Conservation (phyloP, 2,797 vertebrate genomes). For the Darevskia nairensis region DNA sequence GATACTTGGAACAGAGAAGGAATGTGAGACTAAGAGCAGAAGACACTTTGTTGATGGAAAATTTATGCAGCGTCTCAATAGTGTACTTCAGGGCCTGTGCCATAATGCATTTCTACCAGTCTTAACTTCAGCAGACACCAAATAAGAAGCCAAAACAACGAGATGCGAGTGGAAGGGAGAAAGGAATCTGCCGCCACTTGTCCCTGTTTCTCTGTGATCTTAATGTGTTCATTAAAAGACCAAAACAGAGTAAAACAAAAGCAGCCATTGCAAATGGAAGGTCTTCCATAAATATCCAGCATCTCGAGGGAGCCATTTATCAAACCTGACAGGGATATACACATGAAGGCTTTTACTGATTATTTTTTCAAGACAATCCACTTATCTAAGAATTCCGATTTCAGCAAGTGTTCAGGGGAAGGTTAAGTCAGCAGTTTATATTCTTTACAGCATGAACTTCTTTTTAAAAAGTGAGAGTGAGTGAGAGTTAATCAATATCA, state of each 20-base stretch:
- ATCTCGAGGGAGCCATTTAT: constrained; percentile 69
- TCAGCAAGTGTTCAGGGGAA: constrained; percentile 65
- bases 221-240: constrained; percentile 20
- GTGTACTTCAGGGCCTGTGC: constrained; percentile 47
- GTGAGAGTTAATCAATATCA: not conserved
- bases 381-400: constrained; percentile 73
- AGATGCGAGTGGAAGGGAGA: not conserved
- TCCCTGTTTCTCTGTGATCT: constrained; percentile 29
- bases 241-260: constrained; percentile 60
- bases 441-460: constrained; percentile 16
- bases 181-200: constrained; percentile 32
- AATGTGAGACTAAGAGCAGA: constrained; percentile 45
- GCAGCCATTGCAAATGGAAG: constrained; percentile 58
- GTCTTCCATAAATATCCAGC: constrained; percentile 67
- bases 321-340: constrained; percentile 65
- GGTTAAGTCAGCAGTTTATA: constrained; percentile 60
- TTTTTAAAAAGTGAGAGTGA: not conserved
- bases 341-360: constrained; percentile 65
- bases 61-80: constrained; percentile 40
- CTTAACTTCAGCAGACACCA: constrained; percentile 54
- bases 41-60: constrained; percentile 41
- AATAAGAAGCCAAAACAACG: constrained; percentile 53
- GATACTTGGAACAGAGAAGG: constrained; percentile 13
- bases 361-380: constrained; percentile 62
- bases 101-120: constrained; percentile 52